Evolutionary conservation across 1,140 invertebrate genomes (phyloP), one percentile per base, ranked within the genome.

Genomic region (Danaus melanippus): DNA sequence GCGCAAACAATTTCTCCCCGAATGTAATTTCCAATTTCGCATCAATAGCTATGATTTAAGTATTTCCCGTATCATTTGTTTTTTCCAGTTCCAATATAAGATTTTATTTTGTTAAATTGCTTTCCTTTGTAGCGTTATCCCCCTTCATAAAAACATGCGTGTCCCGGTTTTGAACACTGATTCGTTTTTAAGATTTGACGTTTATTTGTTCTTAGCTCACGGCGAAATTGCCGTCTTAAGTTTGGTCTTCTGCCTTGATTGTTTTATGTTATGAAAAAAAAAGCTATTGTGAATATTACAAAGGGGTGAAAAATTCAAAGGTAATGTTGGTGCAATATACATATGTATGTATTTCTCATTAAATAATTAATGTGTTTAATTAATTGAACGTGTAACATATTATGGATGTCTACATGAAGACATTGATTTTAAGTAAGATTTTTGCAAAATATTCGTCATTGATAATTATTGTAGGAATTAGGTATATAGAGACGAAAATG

Each of bases 11-110:
- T 67, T 69, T 46, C 62, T 60, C 60, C 60, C 60, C 46, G 43
- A 42, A 46, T 55, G 60, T 70, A 71, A 79, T 75, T 80, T 76
- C 65, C 73, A 81, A 85, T 79, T 75, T 72, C 72, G 66, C 73
- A 83, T 83, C 76, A 76, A 80, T 80, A 69, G 67, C 72, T 44
- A 71, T 85, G 79, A 85, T 85, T 83, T 82, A 85, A 84, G 77
- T 81, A 84, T 79, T 78, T 82, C 80, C 79, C 74, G 80, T 82
- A 81, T 86, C 82, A 84, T 86, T 86, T 84, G 77, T 86, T 81
- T 84, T 72, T 64, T 63, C 63, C 59, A 56, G 66, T 72, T 71
- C 65, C 67, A 70, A 83, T 83, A 77, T 77, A 60, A 60, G 58
- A 74, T 78, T 80, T 80, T 79, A 77, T 82, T 83, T 82, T 81